phyloP scores from a whole-genome alignment of 2,888 invertebrate genomes.

The Hyposoter dolosus region DNA sequence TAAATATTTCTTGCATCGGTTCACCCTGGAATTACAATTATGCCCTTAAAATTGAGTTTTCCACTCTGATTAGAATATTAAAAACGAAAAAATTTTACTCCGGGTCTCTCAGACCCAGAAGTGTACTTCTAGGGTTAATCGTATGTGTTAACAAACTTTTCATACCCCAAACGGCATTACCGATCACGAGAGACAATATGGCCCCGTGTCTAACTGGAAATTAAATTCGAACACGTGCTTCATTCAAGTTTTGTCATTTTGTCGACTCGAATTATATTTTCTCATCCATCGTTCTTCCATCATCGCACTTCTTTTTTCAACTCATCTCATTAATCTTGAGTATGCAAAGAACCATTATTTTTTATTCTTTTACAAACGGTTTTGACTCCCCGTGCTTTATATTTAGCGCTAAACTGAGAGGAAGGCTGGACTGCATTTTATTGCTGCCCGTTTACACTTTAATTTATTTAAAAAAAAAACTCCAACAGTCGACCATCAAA shows the following conservation, averaged over 20 bases:
- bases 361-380: not conserved
- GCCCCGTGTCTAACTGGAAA: not conserved
- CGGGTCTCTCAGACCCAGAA: not conserved
- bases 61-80: not conserved
- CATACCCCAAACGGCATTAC: not conserved
- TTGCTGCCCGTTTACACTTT: not conserved
- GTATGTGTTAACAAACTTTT: not conserved
- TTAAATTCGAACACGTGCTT: not conserved
- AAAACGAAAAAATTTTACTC: not conserved
- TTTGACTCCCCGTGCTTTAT: not conserved
- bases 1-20: not conserved
- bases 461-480: not conserved
- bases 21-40: not conserved
- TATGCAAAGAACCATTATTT: not conserved
- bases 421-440: slow-evolving; percentile 44
- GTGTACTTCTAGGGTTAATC: not conserved
- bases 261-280: not conserved
- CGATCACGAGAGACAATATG: not conserved
- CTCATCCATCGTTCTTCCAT: not conserved
- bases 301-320: not conserved
- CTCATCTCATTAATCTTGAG: not conserved
- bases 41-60: too few relatives aligned
- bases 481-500: not conserved
- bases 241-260: not conserved
- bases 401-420: slow-evolving; percentile 45